These are phyloP conservation scores for Nannoperca australis DNA, from an alignment of 2,797 vertebrate genomes.

Conservation along the genomic window DNA sequence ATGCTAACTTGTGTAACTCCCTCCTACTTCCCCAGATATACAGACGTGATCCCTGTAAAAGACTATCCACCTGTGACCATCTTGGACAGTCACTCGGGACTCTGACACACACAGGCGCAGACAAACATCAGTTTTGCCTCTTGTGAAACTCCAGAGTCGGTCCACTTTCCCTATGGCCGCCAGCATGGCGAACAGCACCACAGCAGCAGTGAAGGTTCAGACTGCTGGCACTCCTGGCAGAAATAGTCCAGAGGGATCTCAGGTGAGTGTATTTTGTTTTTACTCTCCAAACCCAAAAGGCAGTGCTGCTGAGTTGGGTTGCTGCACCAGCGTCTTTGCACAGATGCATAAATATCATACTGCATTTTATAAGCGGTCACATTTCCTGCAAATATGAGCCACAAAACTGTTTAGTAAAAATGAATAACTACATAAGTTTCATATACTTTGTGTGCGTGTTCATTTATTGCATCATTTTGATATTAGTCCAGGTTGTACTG, in stretches of 20 bases:
- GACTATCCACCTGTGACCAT: slow-evolving; percentile 80
- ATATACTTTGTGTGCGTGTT: background rate
- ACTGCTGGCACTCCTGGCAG: slow-evolving; percentile 90
- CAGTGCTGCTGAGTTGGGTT: no score
- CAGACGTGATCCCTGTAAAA: slow-evolving; percentile 81
- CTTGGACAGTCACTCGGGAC: slow-evolving; percentile 86
- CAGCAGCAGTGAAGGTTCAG: slow-evolving; percentile 86
- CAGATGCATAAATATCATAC: background rate
- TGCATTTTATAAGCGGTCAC: background rate
- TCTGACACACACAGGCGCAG: slow-evolving; percentile 84
- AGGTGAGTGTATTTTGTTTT: slow-evolving; percentile 82
- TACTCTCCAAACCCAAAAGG: background rate
- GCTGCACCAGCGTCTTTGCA: background rate
- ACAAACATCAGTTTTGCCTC: slow-evolving; percentile 51
- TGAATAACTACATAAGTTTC: background rate
- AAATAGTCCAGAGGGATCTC: slow-evolving; percentile 94
- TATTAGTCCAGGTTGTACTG: background rate
- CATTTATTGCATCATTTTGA: background rate
- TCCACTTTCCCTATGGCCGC: slow-evolving; percentile 86
- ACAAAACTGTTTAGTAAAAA: background rate
- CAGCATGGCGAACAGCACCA: slow-evolving; percentile 94
- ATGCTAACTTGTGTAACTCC: background rate
- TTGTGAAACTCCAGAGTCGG: slow-evolving; percentile 21
- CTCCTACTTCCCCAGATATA: slow-evolving; percentile 78
- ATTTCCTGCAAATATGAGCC: background rate